Percentiles rank a stretch among this genome's conserved stretches.
phyloP scores from a whole-genome alignment of 1,140 invertebrate species.

The Drusus annulatus region DNA sequence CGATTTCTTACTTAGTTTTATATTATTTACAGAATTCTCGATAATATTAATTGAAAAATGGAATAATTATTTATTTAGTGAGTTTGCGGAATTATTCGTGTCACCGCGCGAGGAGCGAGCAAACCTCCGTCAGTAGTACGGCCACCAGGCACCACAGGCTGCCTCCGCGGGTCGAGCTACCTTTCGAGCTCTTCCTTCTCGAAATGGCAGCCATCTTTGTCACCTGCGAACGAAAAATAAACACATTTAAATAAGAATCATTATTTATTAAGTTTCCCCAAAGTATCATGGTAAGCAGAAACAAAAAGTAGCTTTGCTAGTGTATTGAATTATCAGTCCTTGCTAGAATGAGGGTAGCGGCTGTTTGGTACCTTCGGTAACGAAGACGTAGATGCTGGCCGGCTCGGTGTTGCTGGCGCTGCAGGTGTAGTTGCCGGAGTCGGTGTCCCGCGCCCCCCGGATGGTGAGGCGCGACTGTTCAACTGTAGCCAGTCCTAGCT shows the following conservation, averaged over 20 bases:
- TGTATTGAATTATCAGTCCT: too few species aligned
- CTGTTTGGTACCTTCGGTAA: conserved; percentile 60
- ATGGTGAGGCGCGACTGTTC: conserved; percentile 74
- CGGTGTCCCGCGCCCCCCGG: too few species aligned
- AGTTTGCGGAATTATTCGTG: neutral
- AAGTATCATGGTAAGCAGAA: too few species aligned
- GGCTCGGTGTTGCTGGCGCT: conserved; percentile 62
- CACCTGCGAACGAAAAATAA: conserved; percentile 79
- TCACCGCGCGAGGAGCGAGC: conserved; percentile 54
- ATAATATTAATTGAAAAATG: neutral
- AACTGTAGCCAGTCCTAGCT: too few species aligned
- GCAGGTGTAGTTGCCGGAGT: conserved; percentile 93
- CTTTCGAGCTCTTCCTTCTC: conserved; percentile 55
- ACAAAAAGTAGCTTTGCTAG: too few species aligned
- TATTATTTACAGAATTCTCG: neutral
- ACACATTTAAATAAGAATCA: neutral
- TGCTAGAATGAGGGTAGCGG: too few species aligned
- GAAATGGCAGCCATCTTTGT: conserved; percentile 58
- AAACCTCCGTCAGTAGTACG: conserved; percentile 41
- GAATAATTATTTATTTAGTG: neutral
- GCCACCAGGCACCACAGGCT: conserved; percentile 47
- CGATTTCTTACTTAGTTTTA: neutral
- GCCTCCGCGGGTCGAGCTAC: conserved; percentile 42
- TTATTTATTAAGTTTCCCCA: too few species aligned
- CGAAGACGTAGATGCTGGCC: too few species aligned